Conservation (phyloP, 1,140 invertebrate species). For the Battus philenor region DNA sequence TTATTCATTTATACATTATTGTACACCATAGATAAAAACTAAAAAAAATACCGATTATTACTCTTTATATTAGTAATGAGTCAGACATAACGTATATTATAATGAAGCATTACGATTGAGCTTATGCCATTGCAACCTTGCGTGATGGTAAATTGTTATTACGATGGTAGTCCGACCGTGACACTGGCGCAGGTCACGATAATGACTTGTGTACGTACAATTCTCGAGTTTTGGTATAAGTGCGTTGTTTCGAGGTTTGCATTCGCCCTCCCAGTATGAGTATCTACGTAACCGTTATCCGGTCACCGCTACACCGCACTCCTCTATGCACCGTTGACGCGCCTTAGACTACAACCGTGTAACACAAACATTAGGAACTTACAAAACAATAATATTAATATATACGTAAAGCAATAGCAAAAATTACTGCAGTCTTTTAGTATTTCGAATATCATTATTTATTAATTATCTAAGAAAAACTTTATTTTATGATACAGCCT, state of each 20-base stretch:
- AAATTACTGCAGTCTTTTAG: too few species aligned
- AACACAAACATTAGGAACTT: too few species aligned
- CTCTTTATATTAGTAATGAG: too few species aligned
- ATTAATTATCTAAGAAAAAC: too few species aligned
- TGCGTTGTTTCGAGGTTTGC: constrained; percentile 23
- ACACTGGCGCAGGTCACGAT: constrained; percentile 61
- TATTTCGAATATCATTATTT: too few species aligned
- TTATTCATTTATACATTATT: too few species aligned
- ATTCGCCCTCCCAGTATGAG: constrained; percentile 43
- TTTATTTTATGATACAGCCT: too few species aligned
- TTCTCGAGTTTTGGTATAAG: constrained; percentile 32
- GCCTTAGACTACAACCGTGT: background rate
- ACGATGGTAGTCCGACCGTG: constrained; percentile 54
- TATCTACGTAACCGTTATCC: constrained; percentile 57
- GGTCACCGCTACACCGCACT: constrained; percentile 57
- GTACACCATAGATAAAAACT: too few species aligned
- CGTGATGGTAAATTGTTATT: constrained; percentile 49
- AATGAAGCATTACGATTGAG: constrained; percentile 29
- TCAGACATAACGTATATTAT: constrained; percentile 25
- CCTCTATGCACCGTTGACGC: constrained; percentile 30
- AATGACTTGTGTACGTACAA: constrained; percentile 34
- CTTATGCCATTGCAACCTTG: constrained; percentile 51
- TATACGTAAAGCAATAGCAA: too few species aligned
- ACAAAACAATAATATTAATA: too few species aligned
- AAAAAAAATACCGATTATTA: too few species aligned